Evolutionary conservation across 2,113 vertebrate genomes (phyloP).

Genomic region (Struthidea cinerea): DNA sequence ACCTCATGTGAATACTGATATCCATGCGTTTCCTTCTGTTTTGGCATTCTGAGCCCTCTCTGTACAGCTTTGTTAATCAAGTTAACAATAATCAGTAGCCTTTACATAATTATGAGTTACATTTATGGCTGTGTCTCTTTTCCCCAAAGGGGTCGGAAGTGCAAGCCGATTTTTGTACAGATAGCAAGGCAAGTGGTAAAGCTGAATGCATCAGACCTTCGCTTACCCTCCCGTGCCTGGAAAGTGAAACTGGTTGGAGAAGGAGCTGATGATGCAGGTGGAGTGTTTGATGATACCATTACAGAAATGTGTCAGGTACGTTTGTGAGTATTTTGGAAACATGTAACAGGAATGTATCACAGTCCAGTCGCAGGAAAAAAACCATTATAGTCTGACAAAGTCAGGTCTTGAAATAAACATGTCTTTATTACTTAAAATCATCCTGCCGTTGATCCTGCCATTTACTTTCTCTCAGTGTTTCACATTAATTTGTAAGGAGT

Average conservation of each 20-base stretch:
- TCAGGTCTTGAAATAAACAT: background rate
- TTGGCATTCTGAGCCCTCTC: background rate
- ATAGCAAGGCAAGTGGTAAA: conserved; percentile 87
- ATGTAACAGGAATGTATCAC: background rate
- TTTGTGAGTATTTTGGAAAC: background rate
- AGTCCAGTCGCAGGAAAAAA: background rate
- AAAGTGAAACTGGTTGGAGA: conserved; percentile 86
- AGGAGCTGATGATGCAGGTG: conserved; percentile 84
- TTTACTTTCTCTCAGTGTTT: background rate
- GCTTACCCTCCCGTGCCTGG: conserved; percentile 83
- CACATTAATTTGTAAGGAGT: background rate
- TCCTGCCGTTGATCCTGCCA: background rate
- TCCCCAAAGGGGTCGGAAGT: conserved; percentile 77
- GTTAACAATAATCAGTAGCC: background rate
- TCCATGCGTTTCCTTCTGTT: background rate
- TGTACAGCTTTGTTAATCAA: background rate
- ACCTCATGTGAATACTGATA: background rate
- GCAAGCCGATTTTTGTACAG: conserved; percentile 86
- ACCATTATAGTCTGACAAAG: background rate
- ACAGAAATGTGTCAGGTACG: conserved; percentile 86
- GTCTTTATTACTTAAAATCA: background rate
- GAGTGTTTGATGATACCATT: conserved; percentile 87
- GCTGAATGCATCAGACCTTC: conserved; percentile 83
- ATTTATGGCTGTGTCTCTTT: background rate
- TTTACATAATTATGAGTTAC: background rate